A percentile compares a stretch with the other conserved stretches of the same genome.
Conservation (phyloP, 2,888 invertebrate genomes). For the Adelphocoris suturalis region DNA sequence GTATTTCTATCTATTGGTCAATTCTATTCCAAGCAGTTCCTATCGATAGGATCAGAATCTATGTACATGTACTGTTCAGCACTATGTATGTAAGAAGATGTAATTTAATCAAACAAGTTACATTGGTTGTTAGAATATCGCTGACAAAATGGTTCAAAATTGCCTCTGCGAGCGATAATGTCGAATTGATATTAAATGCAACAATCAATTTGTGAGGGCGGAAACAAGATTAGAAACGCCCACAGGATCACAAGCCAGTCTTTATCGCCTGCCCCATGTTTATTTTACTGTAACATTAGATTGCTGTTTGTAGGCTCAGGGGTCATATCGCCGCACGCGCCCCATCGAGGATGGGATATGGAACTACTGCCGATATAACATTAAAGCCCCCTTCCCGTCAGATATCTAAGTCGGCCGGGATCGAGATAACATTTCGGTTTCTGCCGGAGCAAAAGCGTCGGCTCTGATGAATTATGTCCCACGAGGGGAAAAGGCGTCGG, state of each 20-base stretch:
- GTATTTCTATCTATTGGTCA: too few species aligned
- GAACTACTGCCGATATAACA: constrained; percentile 20
- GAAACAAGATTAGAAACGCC: background rate
- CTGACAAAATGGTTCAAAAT: too few species aligned
- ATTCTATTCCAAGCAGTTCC: too few species aligned
- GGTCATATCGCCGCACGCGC: constrained; percentile 30
- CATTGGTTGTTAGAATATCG: too few species aligned
- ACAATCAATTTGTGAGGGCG: constrained; percentile 21
- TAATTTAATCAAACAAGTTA: too few species aligned
- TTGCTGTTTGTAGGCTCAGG: constrained; percentile 19
- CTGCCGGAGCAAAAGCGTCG: background rate
- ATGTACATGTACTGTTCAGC: too few species aligned
- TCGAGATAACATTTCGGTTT: constrained; percentile 27
- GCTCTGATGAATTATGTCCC: constrained; percentile 37
- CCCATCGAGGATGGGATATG: constrained; percentile 6
- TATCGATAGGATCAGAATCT: too few species aligned
- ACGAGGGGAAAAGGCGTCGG: constrained; percentile 4
- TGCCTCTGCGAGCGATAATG: too few species aligned
- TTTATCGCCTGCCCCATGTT: constrained; percentile 1
- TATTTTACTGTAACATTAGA: constrained; percentile 19
- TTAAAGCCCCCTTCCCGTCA: background rate
- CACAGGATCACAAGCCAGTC: background rate
- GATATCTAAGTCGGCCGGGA: constrained; percentile 22
- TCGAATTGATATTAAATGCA: background rate
- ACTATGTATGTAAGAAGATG: too few species aligned